Evolutionary conservation across 2,797 vertebrate genomes (phyloP), one percentile per base, ranked within the genome.

Genomic region (Sebastes itinus): DNA sequence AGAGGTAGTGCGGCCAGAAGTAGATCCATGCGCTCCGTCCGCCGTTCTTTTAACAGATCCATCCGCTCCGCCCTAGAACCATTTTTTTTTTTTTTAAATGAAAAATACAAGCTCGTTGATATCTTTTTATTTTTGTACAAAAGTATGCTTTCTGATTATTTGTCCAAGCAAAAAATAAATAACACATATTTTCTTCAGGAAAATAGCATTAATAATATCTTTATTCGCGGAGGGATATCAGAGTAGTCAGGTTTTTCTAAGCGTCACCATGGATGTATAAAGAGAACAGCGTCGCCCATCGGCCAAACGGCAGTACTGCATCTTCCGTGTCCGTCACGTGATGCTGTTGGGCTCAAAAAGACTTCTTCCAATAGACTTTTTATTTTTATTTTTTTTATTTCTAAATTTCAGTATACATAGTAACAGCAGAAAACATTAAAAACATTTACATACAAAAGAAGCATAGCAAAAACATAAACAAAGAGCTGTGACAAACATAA

Each of bases 1-100:
- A 94, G 69, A 89, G 91, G 92, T 55, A 49, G 89, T 5, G 16
- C 88, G 22, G 56, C 22, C 67, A 78, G n/a, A 93, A 91, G 79
- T 91, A 91, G 75, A 42, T 56, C 71, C 5, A 2, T 87, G 71
- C 35, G 35, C 35, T 38, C 35, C 35, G 13, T 14, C 35, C 35
- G 35, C 35, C 35, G 35, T 38, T 38, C 0, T 38, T 38, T 38
- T 14, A 38, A 14, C 35, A 38, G 35, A 38, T 38, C 35, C 35
- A 0, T 38, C 38, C 74, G 90, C 89, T 77, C 89, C 89, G 78
- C 91, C 91, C 84, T 83, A 42, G 1, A 33, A 11, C 56, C 22
- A 3, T 16, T 42, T 16, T 7, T 14, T 16, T 38, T 38, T 14
- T 33, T 55, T 33, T 28, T 22, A 14, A 38, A 38, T 38, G 0